Evolutionary conservation across 2,113 vertebrate genomes (phyloP).

Genomic region (Macquaria australasica): DNA sequence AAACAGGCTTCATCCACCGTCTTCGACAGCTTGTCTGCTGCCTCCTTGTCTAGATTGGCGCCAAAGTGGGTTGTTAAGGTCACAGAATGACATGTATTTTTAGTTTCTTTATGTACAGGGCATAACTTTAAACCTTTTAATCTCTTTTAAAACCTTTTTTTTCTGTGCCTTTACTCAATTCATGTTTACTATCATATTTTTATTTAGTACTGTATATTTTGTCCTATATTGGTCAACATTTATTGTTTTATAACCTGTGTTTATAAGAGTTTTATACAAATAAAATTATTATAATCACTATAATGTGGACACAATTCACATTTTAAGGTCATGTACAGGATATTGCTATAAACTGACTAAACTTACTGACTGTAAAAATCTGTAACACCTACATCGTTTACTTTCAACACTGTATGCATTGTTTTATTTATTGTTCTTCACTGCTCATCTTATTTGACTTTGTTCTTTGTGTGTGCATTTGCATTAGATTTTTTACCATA

Average conservation of each 20-base stretch:
- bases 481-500: background rate
- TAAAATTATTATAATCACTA: background rate
- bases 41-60: constrained; percentile 91
- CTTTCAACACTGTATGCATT: background rate
- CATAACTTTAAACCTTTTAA: background rate
- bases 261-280: background rate
- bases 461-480: background rate
- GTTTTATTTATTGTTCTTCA: background rate
- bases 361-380: background rate
- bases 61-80: background rate
- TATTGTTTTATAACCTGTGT: background rate
- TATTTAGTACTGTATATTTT: background rate
- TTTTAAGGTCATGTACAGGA: background rate
- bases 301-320: background rate
- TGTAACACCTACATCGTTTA: background rate
- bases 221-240: background rate
- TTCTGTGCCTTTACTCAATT: background rate
- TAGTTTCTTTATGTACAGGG: background rate
- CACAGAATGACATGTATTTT: background rate
- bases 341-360: background rate
- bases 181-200: background rate
- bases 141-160: background rate
- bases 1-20: constrained; percentile 98
- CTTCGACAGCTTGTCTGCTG: constrained; percentile 96
- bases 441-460: background rate